phyloP scores from a whole-genome alignment of 2,888 invertebrate genomes.

The Cephus spinipes region DNA sequence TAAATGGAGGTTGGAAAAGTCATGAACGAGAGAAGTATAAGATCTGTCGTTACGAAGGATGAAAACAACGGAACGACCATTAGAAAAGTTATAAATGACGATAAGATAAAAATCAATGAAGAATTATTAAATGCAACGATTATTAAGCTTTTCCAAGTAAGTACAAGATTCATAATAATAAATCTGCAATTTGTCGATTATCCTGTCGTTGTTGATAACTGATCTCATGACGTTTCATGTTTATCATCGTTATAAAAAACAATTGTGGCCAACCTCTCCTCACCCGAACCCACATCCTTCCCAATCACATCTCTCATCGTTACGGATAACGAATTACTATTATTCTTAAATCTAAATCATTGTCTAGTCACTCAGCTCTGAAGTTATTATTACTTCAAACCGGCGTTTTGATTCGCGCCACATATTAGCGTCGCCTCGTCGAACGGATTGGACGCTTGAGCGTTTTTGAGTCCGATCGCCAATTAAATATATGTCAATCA shows the following conservation, averaged over 20 bases:
- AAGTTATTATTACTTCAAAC: neutral
- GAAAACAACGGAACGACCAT: neutral
- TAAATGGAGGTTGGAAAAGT: neutral
- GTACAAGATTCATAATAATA: neutral
- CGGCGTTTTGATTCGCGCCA: neutral
- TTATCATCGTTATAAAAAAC: neutral
- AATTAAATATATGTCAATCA: neutral
- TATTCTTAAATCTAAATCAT: neutral
- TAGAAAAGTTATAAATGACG: neutral
- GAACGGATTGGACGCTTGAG: neutral
- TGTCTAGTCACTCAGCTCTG: neutral
- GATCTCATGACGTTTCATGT: neutral
- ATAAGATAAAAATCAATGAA: neutral
- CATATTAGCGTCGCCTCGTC: neutral
- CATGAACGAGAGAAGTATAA: neutral
- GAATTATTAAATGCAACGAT: neutral
- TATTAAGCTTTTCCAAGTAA: neutral
- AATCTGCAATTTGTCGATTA: neutral
- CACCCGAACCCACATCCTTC: neutral
- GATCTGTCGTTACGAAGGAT: neutral
- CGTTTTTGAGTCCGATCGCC: neutral
- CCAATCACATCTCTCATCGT: neutral
- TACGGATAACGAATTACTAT: neutral
- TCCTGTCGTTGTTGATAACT: neutral
- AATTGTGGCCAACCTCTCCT: neutral